Conservation (phyloP, 2,888 invertebrate species). For the Hypselothyrea guttata region DNA sequence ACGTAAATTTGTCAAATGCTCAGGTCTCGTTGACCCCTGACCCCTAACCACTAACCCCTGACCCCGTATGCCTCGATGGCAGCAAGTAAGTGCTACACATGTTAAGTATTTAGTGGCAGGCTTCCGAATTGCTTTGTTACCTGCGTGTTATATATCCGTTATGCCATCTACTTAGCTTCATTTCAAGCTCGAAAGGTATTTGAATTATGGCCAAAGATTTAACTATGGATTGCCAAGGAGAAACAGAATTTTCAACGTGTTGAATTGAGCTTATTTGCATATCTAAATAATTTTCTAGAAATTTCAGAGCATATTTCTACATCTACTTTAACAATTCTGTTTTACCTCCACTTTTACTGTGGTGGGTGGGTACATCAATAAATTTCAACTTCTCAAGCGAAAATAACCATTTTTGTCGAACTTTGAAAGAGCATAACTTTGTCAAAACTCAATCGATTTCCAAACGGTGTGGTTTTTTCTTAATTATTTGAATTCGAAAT, state of each 20-base stretch:
- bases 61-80: background rate
- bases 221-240: background rate
- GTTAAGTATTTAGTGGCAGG: conserved; percentile 25
- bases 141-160: conserved; percentile 21
- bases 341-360: no score
- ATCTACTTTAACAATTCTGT: no score
- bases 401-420: no score
- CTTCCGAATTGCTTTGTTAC: conserved; percentile 1
- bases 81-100: conserved; percentile 8
- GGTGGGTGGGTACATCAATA: no score
- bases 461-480: no score
- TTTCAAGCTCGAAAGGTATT: conserved; percentile 7
- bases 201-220: conserved; percentile 13
- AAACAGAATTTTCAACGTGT: no score
- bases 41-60: no score
- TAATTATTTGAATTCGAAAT: no score
- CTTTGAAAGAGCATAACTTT: no score
- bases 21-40: background rate
- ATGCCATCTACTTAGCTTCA: conserved; percentile 12
- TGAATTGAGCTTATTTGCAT: background rate
- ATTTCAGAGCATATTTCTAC: no score
- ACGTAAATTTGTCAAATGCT: conserved; percentile 40
- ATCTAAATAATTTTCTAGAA: conserved; percentile 5
- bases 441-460: no score
- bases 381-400: no score